Conservation (phyloP, 2,797 vertebrate species). For the Astyanax mexicanus region DNA sequence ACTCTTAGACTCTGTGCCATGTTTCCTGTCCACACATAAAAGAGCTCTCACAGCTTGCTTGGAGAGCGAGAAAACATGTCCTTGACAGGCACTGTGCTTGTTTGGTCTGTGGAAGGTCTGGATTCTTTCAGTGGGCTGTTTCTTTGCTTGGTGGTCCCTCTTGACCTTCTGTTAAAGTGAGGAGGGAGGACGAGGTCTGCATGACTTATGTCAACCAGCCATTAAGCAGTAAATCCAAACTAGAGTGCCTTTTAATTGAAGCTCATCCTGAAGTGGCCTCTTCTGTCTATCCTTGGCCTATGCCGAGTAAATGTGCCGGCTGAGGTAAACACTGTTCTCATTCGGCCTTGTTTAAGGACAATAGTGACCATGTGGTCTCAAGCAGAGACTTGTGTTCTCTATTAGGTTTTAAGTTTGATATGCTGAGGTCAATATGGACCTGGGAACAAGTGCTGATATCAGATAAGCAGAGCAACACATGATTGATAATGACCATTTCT, state of each 20-base stretch:
- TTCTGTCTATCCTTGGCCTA: constrained; percentile 1
- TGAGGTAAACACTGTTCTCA: constrained; percentile 21
- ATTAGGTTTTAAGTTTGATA: not conserved
- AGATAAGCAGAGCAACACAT: not conserved
- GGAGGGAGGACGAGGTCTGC: not conserved
- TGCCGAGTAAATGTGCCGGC: constrained; percentile 3
- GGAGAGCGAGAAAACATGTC: not conserved
- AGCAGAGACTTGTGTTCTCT: not conserved
- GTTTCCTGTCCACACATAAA: not conserved
- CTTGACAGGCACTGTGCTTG: not conserved
- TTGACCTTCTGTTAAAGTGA: constrained; percentile 28
- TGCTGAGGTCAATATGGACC: not conserved
- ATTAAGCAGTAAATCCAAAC: constrained; percentile 39
- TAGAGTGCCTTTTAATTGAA: constrained; percentile 38
- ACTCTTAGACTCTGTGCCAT: not conserved
- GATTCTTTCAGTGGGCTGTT: not conserved
- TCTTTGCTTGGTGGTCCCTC: constrained; percentile 32
- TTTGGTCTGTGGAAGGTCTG: not conserved
- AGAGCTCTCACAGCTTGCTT: not conserved
- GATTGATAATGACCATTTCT: too few relatives aligned
- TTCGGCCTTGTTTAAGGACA: constrained; percentile 1
- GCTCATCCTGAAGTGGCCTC: constrained; percentile 15
- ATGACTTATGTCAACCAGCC: constrained; percentile 16
- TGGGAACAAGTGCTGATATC: not conserved
- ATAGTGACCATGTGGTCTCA: not conserved